Conservation (phyloP, 2,888 invertebrate genomes). For the Loripinus fragilis region DNA sequence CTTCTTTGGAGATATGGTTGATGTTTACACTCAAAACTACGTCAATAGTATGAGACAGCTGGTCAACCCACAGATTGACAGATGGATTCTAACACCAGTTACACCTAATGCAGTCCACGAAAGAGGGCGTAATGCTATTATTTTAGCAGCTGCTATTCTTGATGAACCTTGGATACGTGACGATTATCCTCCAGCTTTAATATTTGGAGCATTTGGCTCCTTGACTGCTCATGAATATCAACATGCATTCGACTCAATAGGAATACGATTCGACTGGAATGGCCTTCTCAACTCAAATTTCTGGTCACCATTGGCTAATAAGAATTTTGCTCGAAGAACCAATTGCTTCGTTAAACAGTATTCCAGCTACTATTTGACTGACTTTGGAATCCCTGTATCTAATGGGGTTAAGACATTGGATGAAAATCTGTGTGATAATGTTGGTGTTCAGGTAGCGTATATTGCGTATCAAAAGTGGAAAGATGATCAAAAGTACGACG, state of each 20-base stretch:
- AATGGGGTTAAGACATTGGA: constrained; percentile 37
- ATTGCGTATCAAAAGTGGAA: constrained; percentile 28
- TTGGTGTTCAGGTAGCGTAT: constrained; percentile 26
- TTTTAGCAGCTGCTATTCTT: constrained; percentile 21
- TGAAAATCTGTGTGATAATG: constrained; percentile 28
- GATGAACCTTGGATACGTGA: constrained; percentile 17
- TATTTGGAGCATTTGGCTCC: constrained; percentile 32
- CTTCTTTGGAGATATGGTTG: constrained; percentile 33
- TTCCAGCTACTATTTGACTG: constrained; percentile 29
- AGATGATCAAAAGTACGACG: neutral
- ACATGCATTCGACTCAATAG: constrained; percentile 33
- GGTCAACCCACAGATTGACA: neutral
- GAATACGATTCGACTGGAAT: constrained; percentile 32
- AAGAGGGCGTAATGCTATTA: constrained; percentile 20
- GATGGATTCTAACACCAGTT: constrained; percentile 26
- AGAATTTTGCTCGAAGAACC: neutral
- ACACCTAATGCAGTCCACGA: constrained; percentile 22
- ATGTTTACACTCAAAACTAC: constrained; percentile 20
- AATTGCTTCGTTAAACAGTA: constrained; percentile 34
- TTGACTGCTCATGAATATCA: constrained; percentile 31
- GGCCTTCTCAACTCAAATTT: constrained; percentile 9
- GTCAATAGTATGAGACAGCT: constrained; percentile 10
- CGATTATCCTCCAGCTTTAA: constrained; percentile 24
- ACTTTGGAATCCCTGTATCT: neutral
- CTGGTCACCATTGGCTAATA: constrained; percentile 19